Evolutionary conservation across 2,888 invertebrate species (phyloP), one percentile per base, ranked within the genome.

Genomic region (Cryptophagus acutangulus): DNA sequence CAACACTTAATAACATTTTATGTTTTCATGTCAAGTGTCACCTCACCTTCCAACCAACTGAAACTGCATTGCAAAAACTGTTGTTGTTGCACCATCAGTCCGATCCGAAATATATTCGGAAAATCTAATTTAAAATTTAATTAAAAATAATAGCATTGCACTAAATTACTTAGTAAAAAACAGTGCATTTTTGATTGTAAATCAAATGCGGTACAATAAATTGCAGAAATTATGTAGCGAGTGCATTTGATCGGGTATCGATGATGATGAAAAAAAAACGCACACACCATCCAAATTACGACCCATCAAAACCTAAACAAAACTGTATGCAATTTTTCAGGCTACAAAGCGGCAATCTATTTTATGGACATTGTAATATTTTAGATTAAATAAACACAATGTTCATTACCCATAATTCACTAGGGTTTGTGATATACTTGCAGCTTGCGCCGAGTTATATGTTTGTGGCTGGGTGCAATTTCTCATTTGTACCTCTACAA

Each of bases 401-500:
- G 64, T 66, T 66, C 65, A 66, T 66, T 65, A 59, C 60, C 55
- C 63, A 63, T 67, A 66, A 65, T 61, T 68, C 61, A 67, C 54
- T 47, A 54, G 57, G 57, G 55, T 54, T n/a, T 55, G 65, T 65
- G 64, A 67, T 66, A 63, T 63, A 66, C 60, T 63, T 58, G 58
- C 61, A 55, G 56, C 59, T 60, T 48, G 59, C 47, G 57, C 51
- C 49, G 62, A 66, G 62, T 66, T 67, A 67, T n/a, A n/a, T 67
- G 61, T 63, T 57, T 63, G 64, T 57, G 62, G 64, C 62, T 54
- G 52, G 54, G 59, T 55, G 59, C 62, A 56, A 65, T 67, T 66
- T 65, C 65, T 65, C 65, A 65, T 66, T 65, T 63, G 62, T 62
- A 66, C 64, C 66, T n/a, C n/a, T 66, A 66, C 64, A 65, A 66